phyloP scores from a whole-genome alignment of 2,888 invertebrate species.

The Dicyrtoma fusca region DNA sequence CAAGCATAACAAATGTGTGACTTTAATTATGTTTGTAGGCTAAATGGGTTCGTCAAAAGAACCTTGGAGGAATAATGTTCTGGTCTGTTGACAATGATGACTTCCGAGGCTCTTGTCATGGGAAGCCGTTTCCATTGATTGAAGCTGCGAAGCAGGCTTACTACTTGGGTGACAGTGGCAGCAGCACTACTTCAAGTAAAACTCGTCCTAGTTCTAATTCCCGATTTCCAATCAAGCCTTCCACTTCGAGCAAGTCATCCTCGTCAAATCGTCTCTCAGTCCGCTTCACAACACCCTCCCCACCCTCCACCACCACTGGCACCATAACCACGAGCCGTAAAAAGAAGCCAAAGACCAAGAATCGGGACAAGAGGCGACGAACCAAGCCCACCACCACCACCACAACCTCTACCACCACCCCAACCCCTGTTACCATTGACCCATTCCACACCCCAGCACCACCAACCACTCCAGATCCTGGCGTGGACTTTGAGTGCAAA shows the following conservation, averaged over 20 bases:
- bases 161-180: constrained; percentile 49
- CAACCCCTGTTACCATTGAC: constrained; percentile 12
- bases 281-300: constrained; percentile 54
- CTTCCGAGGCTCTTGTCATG: constrained; percentile 86
- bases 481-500: constrained; percentile 79
- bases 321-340: constrained; percentile 43
- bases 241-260: constrained; percentile 20
- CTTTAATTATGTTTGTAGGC: constrained; percentile 61
- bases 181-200: neutral
- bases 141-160: constrained; percentile 74
- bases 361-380: constrained; percentile 48
- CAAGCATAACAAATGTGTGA: constrained; percentile 4
- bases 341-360: constrained; percentile 41
- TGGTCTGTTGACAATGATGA: constrained; percentile 95
- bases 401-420: constrained; percentile 60
- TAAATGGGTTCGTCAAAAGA: constrained; percentile 79
- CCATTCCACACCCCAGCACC: constrained; percentile 70
- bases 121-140: constrained; percentile 84
- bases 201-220: constrained; percentile 21
- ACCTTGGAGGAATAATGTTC: constrained; percentile 88
- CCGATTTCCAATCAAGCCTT: constrained; percentile 27
- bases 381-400: constrained; percentile 62
- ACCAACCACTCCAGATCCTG: constrained; percentile 80
- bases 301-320: constrained; percentile 55
- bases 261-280: constrained; percentile 38